Evolutionary conservation across 2,113 vertebrate species (phyloP), one percentile per base, ranked within the genome.

Genomic region (Myanophis thanlyinensis): DNA sequence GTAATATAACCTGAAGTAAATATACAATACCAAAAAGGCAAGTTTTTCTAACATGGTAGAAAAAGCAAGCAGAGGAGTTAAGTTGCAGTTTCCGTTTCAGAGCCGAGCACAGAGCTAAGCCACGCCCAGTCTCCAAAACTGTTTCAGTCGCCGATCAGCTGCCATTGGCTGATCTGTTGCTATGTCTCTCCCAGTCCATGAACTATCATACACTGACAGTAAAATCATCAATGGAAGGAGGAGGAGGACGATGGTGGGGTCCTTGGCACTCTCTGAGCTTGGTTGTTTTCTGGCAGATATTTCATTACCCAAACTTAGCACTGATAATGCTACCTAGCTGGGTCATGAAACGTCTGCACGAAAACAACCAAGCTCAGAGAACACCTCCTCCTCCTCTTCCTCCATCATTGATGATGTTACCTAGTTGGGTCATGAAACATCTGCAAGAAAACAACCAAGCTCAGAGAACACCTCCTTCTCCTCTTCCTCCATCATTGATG

Each of bases 301-400:
- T n/a, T n/a, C n/a, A n/a, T n/a, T n/a, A n/a, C 54, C 54, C 54
- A 27, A 59, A 56, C 23, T 8, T 8, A 62, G 27, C 11, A n/a
- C 11, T 62, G 59, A 67, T n/a, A 2, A 67, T 67, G 59, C 0
- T 67, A 13, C 30, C 12, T 67, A 67, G 59, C 4, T n/a, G 27
- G 9, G 11, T 62, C 27, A 62, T 62, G 11, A 62, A 13, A 62
- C 11, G 0, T 62, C 59, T 62, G 27, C 27, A 62, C 30, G 59
- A 13, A 62, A n/a, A 27, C 59, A 11, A 30, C 59, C 11, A 12
- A 62, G 27, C 11, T 62, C 59, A n/a, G 59, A 62, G 59, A 62
- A 3, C 25, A 3, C 1, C 25, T 59, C 9, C 1, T 30, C 3
- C 25, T 27, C 25, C 9, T 30, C 3, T 1, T 12, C 9, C 10